phyloP scores from a whole-genome alignment of 2,113 vertebrate species.

The Sula dactylatra region DNA sequence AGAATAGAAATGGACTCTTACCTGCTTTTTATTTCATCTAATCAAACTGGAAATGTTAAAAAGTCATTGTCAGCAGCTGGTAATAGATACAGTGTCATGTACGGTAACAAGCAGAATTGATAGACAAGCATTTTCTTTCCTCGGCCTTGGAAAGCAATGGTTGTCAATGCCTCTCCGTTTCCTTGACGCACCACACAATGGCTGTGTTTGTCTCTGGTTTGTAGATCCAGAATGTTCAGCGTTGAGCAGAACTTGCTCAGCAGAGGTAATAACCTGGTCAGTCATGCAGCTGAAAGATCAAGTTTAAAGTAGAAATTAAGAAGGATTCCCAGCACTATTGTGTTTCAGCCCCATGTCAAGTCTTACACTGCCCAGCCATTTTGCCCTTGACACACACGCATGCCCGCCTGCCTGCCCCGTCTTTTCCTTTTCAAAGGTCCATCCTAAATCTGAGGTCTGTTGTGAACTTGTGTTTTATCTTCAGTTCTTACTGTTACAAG shows the following conservation, averaged over 20 bases:
- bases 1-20: not conserved
- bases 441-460: not conserved
- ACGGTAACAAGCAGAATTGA: slow-evolving; percentile 44
- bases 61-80: slow-evolving; percentile 4
- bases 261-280: slow-evolving; percentile 86
- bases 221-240: slow-evolving; percentile 69
- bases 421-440: not conserved
- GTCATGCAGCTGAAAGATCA: slow-evolving; percentile 88
- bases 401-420: too few relatives aligned
- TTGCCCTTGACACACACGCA: slow-evolving; percentile 66
- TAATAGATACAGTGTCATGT: slow-evolving; percentile 27
- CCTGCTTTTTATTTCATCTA: not conserved
- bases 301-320: slow-evolving; percentile 86
- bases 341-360: slow-evolving; percentile 76
- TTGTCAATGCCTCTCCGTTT: slow-evolving; percentile 73
- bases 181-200: slow-evolving; percentile 76
- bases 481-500: not conserved
- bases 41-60: not conserved
- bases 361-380: not conserved
- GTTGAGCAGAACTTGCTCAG: slow-evolving; percentile 74
- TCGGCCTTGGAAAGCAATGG: slow-evolving; percentile 3
- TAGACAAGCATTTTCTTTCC: slow-evolving; percentile 18
- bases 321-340: slow-evolving; percentile 86
- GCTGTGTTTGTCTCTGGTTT: slow-evolving; percentile 82
- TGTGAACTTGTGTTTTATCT: not conserved